These are phyloP conservation scores for Desoria tigrina DNA, from an alignment of 2,888 invertebrate species.

Conservation along the genomic window DNA sequence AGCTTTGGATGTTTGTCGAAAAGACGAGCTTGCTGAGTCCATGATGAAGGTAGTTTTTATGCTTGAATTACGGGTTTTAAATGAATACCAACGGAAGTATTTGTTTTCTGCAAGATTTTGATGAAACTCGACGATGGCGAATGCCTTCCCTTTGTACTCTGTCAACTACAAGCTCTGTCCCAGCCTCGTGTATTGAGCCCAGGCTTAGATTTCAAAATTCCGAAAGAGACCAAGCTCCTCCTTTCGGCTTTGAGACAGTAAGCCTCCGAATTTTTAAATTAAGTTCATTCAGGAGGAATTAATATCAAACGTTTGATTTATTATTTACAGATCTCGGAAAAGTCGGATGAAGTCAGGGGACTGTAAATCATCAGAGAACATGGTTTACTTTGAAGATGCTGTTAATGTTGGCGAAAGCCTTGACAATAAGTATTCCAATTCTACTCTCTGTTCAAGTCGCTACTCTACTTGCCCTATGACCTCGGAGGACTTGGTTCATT, in stretches of 20 bases:
- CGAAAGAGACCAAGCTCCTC: constrained; percentile 17
- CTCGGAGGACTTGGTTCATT: constrained; percentile 33
- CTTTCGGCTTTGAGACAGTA: constrained; percentile 30
- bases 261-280: background rate
- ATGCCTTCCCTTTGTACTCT: constrained; percentile 30
- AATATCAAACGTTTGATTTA: too few relatives aligned
- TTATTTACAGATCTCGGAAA: too few relatives aligned
- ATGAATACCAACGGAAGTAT: background rate
- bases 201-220: constrained; percentile 9
- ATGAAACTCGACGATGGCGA: constrained; percentile 38
- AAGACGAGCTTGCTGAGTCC: constrained; percentile 25
- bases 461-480: constrained; percentile 37
- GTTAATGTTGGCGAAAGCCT: constrained; percentile 28
- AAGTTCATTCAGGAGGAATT: constrained; percentile 3
- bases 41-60: constrained; percentile 26
- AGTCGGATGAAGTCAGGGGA: too few relatives aligned
- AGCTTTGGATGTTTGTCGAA: constrained; percentile 17
- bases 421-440: constrained; percentile 27
- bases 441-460: constrained; percentile 31
- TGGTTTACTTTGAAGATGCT: constrained; percentile 35
- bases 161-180: constrained; percentile 30
- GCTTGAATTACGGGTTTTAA: background rate
- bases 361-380: too few relatives aligned
- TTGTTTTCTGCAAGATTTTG: constrained; percentile 32
- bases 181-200: background rate